phyloP scores from a whole-genome alignment of 1,140 invertebrate genomes.

The Copidosoma floridanum region DNA sequence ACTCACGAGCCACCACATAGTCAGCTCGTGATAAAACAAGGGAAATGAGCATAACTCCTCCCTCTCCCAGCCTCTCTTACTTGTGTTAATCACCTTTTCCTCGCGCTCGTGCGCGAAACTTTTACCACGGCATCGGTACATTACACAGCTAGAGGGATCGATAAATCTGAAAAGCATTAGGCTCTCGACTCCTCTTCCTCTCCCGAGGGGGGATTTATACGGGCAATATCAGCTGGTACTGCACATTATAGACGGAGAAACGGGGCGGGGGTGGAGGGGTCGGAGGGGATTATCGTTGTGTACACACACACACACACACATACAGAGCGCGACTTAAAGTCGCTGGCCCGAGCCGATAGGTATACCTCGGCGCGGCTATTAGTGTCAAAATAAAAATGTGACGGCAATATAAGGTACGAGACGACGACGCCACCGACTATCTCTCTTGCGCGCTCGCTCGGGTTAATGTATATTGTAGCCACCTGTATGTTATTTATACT shows the following conservation, averaged over 20 bases:
- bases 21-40: no score
- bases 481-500: no score
- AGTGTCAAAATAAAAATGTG: conserved; percentile 60
- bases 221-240: conserved; percentile 54
- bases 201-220: conserved; percentile 50
- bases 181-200: conserved; percentile 30
- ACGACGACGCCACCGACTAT: background rate
- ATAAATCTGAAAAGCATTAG: conserved; percentile 51
- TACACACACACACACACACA: no score
- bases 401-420: conserved; percentile 55
- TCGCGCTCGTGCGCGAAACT: background rate
- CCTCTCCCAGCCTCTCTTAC: background rate
- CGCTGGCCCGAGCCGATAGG: conserved; percentile 50
- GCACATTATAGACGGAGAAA: no score
- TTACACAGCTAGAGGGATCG: conserved; percentile 26
- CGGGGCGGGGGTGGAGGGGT: no score
- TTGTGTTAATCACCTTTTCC: no score
- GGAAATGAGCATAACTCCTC: no score
- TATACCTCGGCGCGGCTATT: conserved; percentile 55
- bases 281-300: no score
- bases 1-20: no score
- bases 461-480: no score
- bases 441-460: background rate
- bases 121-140: no score
- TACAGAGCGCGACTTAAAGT: conserved; percentile 55